These are phyloP conservation scores for Naja naja DNA, from an alignment of 2,113 vertebrate species.

Conservation along the genomic window DNA sequence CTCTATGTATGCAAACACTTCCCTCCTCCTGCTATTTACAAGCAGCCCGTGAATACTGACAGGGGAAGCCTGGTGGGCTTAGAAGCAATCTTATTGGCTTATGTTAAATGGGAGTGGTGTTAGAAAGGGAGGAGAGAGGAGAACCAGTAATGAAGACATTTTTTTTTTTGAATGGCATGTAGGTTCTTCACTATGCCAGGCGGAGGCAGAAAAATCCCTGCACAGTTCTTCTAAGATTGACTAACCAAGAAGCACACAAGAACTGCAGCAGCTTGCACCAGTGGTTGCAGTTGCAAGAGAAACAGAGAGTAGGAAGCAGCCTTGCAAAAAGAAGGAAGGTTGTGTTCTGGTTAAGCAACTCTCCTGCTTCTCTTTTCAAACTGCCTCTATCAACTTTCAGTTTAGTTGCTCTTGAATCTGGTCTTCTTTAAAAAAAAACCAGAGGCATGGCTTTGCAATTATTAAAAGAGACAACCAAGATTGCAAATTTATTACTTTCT, in stretches of 20 bases:
- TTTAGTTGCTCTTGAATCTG: neutral
- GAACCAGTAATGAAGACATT: conserved; percentile 1
- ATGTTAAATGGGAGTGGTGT: conserved; percentile 44
- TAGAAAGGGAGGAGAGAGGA: conserved; percentile 15
- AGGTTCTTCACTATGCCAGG: conserved; percentile 14
- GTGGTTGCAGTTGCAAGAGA: neutral
- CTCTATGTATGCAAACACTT: conserved; percentile 12
- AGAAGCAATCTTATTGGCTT: conserved; percentile 52
- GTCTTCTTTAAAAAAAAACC: neutral
- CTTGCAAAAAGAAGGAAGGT: neutral
- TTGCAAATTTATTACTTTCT: neutral
- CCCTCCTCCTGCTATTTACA: conserved; percentile 55
- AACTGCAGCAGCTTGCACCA: conserved; percentile 1
- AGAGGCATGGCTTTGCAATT: neutral
- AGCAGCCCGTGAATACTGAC: conserved; percentile 36
- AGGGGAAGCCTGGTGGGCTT: conserved; percentile 36
- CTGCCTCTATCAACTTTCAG: neutral
- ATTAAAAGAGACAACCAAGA: neutral
- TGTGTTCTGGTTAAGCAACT: neutral
- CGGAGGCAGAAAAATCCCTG: conserved; percentile 40
- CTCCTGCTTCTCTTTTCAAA: neutral
- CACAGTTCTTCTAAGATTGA: conserved; percentile 1
- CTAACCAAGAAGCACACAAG: neutral
- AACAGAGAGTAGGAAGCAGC: neutral
- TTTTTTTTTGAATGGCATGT: conserved; percentile 29